phyloP scores from a whole-genome alignment of 2,888 invertebrate genomes.

The Calameuta pallipes region DNA sequence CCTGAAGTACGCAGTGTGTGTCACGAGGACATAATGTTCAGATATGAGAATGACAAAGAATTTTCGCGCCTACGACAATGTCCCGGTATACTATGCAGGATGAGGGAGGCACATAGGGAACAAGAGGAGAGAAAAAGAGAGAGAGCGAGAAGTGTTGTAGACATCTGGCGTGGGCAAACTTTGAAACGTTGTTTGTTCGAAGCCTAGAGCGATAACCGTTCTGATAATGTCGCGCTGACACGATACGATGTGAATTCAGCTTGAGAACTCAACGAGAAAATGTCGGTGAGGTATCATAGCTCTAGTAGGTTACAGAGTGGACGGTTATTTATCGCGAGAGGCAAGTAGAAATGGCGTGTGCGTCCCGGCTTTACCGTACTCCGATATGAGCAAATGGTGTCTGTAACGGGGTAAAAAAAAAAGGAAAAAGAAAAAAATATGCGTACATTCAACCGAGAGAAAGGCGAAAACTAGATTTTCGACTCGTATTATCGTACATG shows the following conservation, averaged over 20 bases:
- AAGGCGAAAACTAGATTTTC: not conserved
- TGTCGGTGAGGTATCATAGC: not conserved
- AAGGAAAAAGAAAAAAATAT: not conserved
- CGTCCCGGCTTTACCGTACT: not conserved
- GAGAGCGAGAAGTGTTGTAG: constrained; percentile 10
- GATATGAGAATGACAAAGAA: not conserved
- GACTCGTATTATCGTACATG: not conserved
- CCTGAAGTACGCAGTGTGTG: not conserved
- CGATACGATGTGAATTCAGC: not conserved
- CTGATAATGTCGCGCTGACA: not conserved
- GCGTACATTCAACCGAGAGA: not conserved
- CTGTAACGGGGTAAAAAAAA: not conserved
- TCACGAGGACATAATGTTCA: not conserved
- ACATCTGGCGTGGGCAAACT: not conserved
- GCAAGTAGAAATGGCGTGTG: not conserved
- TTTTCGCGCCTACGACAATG: not conserved
- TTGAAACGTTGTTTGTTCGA: not conserved
- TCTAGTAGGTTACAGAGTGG: not conserved
- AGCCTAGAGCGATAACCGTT: not conserved
- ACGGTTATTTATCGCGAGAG: not conserved
- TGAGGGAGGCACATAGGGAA: constrained; percentile 4
- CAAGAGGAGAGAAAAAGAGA: constrained; percentile 19
- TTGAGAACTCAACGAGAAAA: not conserved
- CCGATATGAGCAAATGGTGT: not conserved
- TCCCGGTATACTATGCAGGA: not conserved